Evolutionary conservation across 2,888 invertebrate species (phyloP), one percentile per base, ranked within the genome.

Genomic region (Meta bourneti): DNA sequence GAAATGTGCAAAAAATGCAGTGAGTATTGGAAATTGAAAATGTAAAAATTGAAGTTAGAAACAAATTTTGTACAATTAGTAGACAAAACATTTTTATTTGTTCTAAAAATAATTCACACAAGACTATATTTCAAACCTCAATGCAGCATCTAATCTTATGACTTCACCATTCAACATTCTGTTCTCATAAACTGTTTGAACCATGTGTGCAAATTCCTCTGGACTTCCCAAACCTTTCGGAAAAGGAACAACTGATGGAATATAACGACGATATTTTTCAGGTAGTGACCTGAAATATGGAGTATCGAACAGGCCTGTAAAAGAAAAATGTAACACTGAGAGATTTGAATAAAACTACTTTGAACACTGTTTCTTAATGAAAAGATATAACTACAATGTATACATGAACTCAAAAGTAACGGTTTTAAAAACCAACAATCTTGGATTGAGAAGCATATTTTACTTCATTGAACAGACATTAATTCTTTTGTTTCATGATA

Each of bases 81-180:
- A 61, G 11, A 16, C 11, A 61, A 61, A 6, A 61, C 61, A 61
- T 16, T 8, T n/a, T 61, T 61, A 16, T 61, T 61, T 61, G 61
- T 16, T 61, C 11, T 77, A 51, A 77, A 13, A 77, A 77, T 51
- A 13, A 19, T 11, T 49, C 6, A 49, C 13, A 49, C n/a, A 77
- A 49, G 51, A 71, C 61, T 84, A 92, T 34, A 92, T 11, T 74
- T 92, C 83, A 85, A 77, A 80, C 94, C 97, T 95, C 80, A 97
- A 95, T 6, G 97, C 97, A 0, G 97, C 98, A 94, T 98, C 99
- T 93, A 99, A 94, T 94, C 98, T 95, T 94, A 99, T 98, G 0
- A 97, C 97, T 95, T 98, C 98, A n/a, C 98, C 99, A 95, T 99
- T 99, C 84, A 99, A 94, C 96, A 98, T 96, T 0, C 97, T 97